These are phyloP conservation scores for Helarctos malayanus DNA, from an alignment of 2,797 vertebrate species.

Conservation along the genomic window DNA sequence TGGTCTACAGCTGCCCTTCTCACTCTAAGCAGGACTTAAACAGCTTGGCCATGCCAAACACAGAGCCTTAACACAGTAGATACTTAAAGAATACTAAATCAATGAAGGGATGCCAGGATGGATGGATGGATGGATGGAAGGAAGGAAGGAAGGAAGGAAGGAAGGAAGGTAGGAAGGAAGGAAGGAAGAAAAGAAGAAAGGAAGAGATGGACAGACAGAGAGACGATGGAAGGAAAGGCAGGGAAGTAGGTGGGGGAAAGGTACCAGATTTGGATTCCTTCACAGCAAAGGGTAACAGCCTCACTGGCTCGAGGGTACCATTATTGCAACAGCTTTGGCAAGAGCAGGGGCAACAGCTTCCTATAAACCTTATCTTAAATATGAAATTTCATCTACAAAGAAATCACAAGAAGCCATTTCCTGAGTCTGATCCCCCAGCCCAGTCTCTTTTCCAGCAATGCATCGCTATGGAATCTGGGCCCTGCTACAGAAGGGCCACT, in stretches of 20 bases:
- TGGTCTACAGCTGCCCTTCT: constrained; percentile 95
- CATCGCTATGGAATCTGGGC: not conserved
- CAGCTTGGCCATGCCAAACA: constrained; percentile 92
- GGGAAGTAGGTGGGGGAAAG: not conserved
- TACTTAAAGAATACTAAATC: not conserved
- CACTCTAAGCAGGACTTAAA: constrained; percentile 96
- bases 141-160: not conserved
- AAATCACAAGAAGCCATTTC: constrained; percentile 15
- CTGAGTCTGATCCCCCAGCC: not conserved
- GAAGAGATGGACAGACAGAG: not conserved
- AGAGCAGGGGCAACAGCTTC: not conserved
- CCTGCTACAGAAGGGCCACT: not conserved
- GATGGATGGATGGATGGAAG: too few species aligned
- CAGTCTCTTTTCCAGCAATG: not conserved
- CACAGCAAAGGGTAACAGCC: not conserved
- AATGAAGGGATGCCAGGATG: not conserved
- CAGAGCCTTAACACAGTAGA: not conserved
- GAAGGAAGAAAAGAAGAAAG: too few species aligned
- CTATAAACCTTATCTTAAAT: not conserved
- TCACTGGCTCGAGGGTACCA: not conserved
- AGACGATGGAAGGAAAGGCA: not conserved
- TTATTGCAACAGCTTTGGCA: not conserved
- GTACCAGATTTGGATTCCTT: not conserved
- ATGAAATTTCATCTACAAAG: not conserved
- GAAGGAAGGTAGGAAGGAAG: too few species aligned